Percentiles rank a stretch among this genome's conserved stretches.
These are phyloP conservation scores for Nemotelus nigrinus DNA, from an alignment of 2,888 invertebrate genomes.

Conservation along the genomic window DNA sequence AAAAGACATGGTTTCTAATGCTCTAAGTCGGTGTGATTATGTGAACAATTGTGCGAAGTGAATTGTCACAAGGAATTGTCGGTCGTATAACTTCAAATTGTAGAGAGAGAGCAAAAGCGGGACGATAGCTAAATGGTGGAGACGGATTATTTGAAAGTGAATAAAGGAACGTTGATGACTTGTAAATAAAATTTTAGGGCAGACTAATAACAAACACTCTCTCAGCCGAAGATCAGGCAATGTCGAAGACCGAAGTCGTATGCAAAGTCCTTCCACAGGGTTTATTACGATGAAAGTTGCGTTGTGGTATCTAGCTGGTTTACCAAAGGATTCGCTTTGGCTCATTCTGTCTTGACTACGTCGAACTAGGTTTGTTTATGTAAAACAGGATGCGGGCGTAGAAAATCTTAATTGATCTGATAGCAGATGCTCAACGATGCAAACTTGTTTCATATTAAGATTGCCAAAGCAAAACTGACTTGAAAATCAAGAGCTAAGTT, in stretches of 20 bases:
- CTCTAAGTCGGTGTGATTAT: constrained; percentile 28
- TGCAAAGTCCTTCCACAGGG: not conserved
- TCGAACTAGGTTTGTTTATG: not conserved
- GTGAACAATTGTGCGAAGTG: constrained; percentile 22
- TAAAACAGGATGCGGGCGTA: not conserved
- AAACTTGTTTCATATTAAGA: not conserved
- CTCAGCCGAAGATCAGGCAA: not conserved
- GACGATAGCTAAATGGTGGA: not conserved
- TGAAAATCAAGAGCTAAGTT: no score
- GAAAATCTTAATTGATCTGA: constrained; percentile 3
- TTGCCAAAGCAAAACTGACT: no score
- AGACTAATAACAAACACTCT: constrained; percentile 24
- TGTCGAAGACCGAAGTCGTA: not conserved
- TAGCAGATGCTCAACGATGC: not conserved
- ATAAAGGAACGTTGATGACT: constrained; percentile 29
- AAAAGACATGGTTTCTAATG: constrained; percentile 43
- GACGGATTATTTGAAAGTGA: constrained; percentile 8
- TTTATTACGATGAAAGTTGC: not conserved
- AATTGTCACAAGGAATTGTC: constrained; percentile 16
- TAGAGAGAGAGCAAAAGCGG: not conserved
- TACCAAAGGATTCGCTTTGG: not conserved
- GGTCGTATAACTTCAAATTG: not conserved
- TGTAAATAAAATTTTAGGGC: constrained; percentile 37
- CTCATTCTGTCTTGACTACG: not conserved
- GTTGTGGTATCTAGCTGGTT: constrained; percentile 2